Conservation (phyloP, 2,113 vertebrate species). For the Hippocampus comes region DNA sequence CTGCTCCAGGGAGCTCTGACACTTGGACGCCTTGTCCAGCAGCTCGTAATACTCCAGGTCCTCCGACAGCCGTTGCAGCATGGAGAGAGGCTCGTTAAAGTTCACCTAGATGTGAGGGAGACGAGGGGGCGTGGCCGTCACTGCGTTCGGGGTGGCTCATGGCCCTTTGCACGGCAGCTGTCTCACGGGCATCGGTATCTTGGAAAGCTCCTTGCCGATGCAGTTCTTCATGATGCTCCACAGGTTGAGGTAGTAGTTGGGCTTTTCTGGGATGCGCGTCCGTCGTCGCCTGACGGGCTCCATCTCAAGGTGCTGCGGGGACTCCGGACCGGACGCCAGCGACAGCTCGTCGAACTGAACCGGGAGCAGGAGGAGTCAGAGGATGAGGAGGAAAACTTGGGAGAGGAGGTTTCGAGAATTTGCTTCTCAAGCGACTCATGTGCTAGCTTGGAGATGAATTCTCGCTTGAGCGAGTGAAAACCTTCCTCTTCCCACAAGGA, state of each 20-base stretch:
- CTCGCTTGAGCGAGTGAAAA: too few species aligned
- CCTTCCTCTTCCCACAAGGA: too few species aligned
- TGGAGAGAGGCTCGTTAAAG: conserved; percentile 94
- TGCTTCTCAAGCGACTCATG: too few species aligned
- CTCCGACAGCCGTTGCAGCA: conserved; percentile 94
- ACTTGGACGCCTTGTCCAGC: conserved; percentile 83
- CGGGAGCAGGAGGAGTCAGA: conserved; percentile 26
- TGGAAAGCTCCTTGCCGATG: conserved; percentile 93
- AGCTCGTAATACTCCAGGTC: conserved; percentile 94
- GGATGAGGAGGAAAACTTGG: neutral
- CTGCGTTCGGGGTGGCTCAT: too few species aligned
- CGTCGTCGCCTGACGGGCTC: conserved; percentile 79
- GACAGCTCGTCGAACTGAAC: conserved; percentile 83
- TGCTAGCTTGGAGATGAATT: too few species aligned
- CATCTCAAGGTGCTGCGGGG: conserved; percentile 62
- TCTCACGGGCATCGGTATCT: conserved; percentile 94
- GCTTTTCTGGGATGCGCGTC: conserved; percentile 87
- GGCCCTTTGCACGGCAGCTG: neutral
- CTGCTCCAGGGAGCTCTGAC: conserved; percentile 88
- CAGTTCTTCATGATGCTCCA: conserved; percentile 99
- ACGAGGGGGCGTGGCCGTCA: neutral
- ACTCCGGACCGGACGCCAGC: conserved; percentile 71
- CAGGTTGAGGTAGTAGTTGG: conserved; percentile 92
- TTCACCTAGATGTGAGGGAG: conserved; percentile 77
- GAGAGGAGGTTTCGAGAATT: neutral